A percentile compares a stretch with the other conserved stretches of the same genome.
phyloP scores from a whole-genome alignment of 1,140 invertebrate species.

The Cataglyphis hispanica region DNA sequence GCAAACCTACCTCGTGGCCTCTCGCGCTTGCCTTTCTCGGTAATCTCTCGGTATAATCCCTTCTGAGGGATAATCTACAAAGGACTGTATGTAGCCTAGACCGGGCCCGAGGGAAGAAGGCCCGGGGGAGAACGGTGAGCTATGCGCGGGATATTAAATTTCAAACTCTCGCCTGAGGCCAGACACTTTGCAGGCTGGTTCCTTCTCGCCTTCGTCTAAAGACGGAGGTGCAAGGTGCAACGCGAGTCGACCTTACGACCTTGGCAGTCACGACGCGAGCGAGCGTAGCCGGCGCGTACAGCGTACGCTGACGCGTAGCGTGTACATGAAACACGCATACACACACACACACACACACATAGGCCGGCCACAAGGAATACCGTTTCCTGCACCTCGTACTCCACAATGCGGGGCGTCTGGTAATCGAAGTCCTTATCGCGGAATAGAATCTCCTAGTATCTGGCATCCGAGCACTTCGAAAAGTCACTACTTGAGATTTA shows the following conservation, averaged over 20 bases:
- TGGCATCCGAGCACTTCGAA: too few species aligned
- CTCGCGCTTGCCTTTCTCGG: background rate
- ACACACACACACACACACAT: background rate
- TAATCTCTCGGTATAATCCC: slow-evolving; percentile 21
- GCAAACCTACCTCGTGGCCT: slow-evolving; percentile 21
- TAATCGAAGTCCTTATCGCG: background rate
- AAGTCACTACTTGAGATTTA: background rate
- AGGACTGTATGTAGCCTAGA: slow-evolving; percentile 44
- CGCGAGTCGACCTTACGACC: slow-evolving; percentile 79
- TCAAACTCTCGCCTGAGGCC: slow-evolving; percentile 79
- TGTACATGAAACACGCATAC: too few species aligned
- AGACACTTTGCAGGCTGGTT: slow-evolving; percentile 72
- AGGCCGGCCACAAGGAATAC: slow-evolving; percentile 56
- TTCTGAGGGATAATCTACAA: slow-evolving; percentile 58
- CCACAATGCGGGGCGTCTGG: background rate
- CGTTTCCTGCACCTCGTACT: slow-evolving; percentile 44
- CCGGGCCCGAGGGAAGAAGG: slow-evolving; percentile 10
- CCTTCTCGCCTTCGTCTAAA: slow-evolving; percentile 67
- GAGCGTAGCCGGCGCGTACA: slow-evolving; percentile 38
- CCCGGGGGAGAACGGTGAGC: slow-evolving; percentile 62
- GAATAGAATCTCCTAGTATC: background rate
- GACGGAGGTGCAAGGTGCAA: slow-evolving; percentile 79
- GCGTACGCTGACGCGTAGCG: background rate
- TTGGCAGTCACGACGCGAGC: slow-evolving; percentile 80
- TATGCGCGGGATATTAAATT: slow-evolving; percentile 81